Evolutionary conservation across 35 echinoderm and acorn worm species (phyloP).

Genomic region (Acanthaster planci): DNA sequence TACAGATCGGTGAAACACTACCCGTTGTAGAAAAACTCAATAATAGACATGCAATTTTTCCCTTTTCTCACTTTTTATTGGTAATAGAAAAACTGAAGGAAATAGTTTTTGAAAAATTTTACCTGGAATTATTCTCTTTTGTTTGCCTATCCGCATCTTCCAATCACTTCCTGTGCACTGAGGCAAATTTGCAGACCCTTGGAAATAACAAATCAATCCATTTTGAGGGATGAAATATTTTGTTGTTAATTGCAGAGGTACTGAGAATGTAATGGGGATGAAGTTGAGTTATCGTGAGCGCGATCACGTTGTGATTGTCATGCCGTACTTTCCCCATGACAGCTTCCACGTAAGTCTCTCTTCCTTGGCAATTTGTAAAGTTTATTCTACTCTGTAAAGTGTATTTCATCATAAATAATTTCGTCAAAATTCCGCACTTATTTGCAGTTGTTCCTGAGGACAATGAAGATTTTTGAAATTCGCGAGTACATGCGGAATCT

Average conservation of each 20-base stretch:
- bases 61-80: too few species aligned
- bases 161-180: too few species aligned
- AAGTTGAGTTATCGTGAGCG: conserved; percentile 76
- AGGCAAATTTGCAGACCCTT: neutral
- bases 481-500: conserved; percentile 87
- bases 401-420: too few species aligned
- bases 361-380: too few species aligned
- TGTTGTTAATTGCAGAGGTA: conserved; percentile 57
- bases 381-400: too few species aligned
- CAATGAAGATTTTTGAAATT: conserved; percentile 64
- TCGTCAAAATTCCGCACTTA: neutral
- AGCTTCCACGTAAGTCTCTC: conserved; percentile 67
- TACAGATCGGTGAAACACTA: too few species aligned
- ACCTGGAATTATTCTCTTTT: too few species aligned
- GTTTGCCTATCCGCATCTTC: too few species aligned
- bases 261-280: conserved; percentile 93
- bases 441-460: conserved; percentile 54
- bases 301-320: conserved; percentile 92
- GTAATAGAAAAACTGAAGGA: too few species aligned
- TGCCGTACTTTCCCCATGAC: conserved; percentile 93
- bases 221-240: neutral
- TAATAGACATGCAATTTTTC: too few species aligned
- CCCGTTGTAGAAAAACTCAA: too few species aligned
- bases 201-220: neutral
- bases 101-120: too few species aligned